These are phyloP conservation scores for Heliconius hewitsoni DNA, from an alignment of 1,140 invertebrate genomes.

Conservation along the genomic window DNA sequence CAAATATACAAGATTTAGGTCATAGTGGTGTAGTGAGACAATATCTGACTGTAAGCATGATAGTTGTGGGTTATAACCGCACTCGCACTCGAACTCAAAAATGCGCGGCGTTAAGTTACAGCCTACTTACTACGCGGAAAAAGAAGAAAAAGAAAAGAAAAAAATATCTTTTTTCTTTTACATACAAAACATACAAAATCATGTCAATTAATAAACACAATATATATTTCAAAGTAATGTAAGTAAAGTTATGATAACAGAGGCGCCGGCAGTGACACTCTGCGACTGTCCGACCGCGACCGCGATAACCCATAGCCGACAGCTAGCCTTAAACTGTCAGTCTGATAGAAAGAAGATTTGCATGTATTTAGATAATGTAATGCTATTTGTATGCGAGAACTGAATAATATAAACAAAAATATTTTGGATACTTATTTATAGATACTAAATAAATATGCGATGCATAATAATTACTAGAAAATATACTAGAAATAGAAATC, in stretches of 20 bases:
- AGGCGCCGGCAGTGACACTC: neutral
- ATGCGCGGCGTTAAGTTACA: too few species aligned
- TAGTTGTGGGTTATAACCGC: too few species aligned
- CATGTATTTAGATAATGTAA: conserved; percentile 8
- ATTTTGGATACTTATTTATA: neutral
- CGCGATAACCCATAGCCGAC: conserved; percentile 41
- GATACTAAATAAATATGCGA: too few species aligned
- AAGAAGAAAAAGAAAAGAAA: neutral
- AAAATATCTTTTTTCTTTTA: neutral
- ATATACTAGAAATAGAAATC: too few species aligned
- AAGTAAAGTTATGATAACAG: neutral
- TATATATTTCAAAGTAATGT: neutral
- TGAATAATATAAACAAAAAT: neutral
- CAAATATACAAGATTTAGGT: too few species aligned
- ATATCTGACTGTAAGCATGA: too few species aligned
- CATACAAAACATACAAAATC: neutral
- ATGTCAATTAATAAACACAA: neutral
- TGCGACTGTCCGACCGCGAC: conserved; percentile 38
- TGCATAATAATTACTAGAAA: too few species aligned
- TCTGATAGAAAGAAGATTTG: conserved; percentile 25
- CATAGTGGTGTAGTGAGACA: too few species aligned
- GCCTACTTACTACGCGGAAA: too few species aligned
- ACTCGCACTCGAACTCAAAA: too few species aligned
- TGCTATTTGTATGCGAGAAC: neutral
- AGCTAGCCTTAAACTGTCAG: conserved; percentile 21